Evolutionary conservation across 2,113 vertebrate genomes (phyloP), one percentile per base, ranked within the genome.

Genomic region (Tauraco erythrolophus): DNA sequence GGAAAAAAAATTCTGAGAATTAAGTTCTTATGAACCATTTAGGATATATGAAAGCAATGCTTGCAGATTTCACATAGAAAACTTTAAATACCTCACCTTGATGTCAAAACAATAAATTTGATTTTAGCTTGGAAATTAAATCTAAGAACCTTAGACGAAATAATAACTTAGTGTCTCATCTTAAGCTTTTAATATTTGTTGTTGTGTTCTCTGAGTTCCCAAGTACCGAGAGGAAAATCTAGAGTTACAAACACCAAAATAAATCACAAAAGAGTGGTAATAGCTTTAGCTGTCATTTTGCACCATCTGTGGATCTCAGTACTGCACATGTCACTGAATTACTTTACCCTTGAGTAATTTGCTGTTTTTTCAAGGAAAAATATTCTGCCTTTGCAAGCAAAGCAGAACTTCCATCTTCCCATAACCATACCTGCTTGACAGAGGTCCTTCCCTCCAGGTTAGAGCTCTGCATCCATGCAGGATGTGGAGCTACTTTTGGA

Each of bases 181-280:
- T 84, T 84, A 48, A 76, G 77, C 50, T 80, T 92, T 66, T 77
- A 66, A 84, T 84, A 86, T 91, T 83, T n/a, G 51, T 50, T 79
- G 37, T 45, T 88, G 13, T 68, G 14, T 79, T 88, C 21, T 53
- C 35, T 48, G 41, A 5, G 48, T 77, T 86, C 83, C 82, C 54
- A 91, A 31, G 83, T 28, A 86, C 15, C 37, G 39, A 83, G 37
- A 68, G 33, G 57, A 76, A 88, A 81, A 84, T 35, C 18, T 51
- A 23, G 11, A 72, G 28, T 24, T 61, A 33, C 60, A 92, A 89
- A 78, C 19, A 74, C 19, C 74, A 83, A 87, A 78, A 37, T 58
- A 62, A 90, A 62, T 72, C 60, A 43, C 72, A 50, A 51, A 92
- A 74, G 24, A 91, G 30, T n/a, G 18, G 53, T 70, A 57, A 57